Base-by-base conservation (phyloP, 2,113 vertebrate species). In the Physeter macrocephalus region DNA sequence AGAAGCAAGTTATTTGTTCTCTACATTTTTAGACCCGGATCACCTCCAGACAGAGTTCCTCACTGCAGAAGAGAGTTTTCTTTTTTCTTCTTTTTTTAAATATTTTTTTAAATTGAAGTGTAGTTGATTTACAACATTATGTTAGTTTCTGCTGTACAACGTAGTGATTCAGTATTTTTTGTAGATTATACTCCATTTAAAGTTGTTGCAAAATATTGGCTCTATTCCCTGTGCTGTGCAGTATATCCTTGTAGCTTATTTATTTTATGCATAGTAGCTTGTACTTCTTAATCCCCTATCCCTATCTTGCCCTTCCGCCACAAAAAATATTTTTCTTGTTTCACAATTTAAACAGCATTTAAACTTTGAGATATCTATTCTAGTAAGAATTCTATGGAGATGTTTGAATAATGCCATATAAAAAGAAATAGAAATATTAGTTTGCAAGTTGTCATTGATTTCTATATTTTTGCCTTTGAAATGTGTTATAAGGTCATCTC, bases 371-470 rank as follows among this genome's bases (percentile, higher is more conserved):
- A 34, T 80, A n/a, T 77, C 10, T 27, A 21, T 88, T 82, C 64
- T 90, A 23, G 74, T 61, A 59, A 86, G 74, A 69, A 74, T 93
- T 67, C 80, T 84, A 1, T 43, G 52, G 61, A 94, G 46, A 54
- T 90, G 39, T 66, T 34, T 39, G 90, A 61, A 15, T 72, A 74
- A 64, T 95, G 6, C 3, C 7, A 12, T 67, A 13, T 74, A 49
- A 80, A 86, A 78, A 92, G 57, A 88, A 89, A n/a, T 77, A 88
- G 54, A 88, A 86, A 17, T 88, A 23, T 39, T 66, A n/a, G 62
- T 71, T 61, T 75, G 34, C n/a, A 75, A 49, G 61, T 95, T 96
- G 12, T 90, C n/a, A 57, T 77, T 91, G 88, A 80, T 59, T 95
- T 88, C 39, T 52, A 27, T 71, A 27, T 71, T 85, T 9, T 84